Evolutionary conservation across 2,797 vertebrate genomes (phyloP).

Genomic region (Enteromius afrohamiltoni): DNA sequence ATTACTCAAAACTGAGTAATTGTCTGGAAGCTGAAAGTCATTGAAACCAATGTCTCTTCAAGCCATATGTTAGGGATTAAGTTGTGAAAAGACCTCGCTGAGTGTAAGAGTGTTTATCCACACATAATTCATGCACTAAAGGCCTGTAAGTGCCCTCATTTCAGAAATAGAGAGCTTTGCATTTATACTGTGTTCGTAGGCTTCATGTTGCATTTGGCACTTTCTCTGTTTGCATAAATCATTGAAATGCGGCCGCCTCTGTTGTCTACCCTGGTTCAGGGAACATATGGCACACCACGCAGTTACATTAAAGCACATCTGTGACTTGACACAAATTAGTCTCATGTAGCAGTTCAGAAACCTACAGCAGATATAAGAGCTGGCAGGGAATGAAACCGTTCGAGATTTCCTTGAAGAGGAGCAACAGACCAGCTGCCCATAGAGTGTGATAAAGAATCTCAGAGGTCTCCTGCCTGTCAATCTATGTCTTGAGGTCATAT

Average conservation of each 20-base stretch:
- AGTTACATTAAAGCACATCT: slow-evolving; percentile 45
- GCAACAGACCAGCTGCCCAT: slow-evolving; percentile 11
- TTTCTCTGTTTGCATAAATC: slow-evolving; percentile 49
- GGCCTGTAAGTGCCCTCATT: not conserved
- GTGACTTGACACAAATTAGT: slow-evolving; percentile 54
- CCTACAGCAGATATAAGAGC: slow-evolving; percentile 40
- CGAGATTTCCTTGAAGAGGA: slow-evolving; percentile 19
- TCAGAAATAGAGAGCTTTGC: not conserved
- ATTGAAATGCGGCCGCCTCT: slow-evolving; percentile 32
- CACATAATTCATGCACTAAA: slow-evolving; percentile 4
- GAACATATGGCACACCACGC: slow-evolving; percentile 36
- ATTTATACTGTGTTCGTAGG: slow-evolving; percentile 7
- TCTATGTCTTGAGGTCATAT: slow-evolving; percentile 28
- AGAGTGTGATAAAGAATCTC: slow-evolving; percentile 15
- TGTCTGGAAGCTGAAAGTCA: slow-evolving; percentile 12
- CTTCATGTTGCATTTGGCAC: slow-evolving; percentile 25
- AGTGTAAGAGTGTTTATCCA: not conserved
- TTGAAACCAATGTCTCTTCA: slow-evolving; percentile 3
- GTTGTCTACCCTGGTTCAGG: slow-evolving; percentile 20
- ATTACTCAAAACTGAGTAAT: not conserved
- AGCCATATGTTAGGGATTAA: slow-evolving; percentile 24
- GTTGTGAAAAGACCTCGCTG: slow-evolving; percentile 21
- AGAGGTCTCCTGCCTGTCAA: slow-evolving; percentile 9
- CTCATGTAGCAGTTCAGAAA: slow-evolving; percentile 16
- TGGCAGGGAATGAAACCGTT: slow-evolving; percentile 56